These are phyloP conservation scores for Peromyscus aztecus DNA, from an alignment of 2,797 vertebrate genomes.

Conservation along the genomic window DNA sequence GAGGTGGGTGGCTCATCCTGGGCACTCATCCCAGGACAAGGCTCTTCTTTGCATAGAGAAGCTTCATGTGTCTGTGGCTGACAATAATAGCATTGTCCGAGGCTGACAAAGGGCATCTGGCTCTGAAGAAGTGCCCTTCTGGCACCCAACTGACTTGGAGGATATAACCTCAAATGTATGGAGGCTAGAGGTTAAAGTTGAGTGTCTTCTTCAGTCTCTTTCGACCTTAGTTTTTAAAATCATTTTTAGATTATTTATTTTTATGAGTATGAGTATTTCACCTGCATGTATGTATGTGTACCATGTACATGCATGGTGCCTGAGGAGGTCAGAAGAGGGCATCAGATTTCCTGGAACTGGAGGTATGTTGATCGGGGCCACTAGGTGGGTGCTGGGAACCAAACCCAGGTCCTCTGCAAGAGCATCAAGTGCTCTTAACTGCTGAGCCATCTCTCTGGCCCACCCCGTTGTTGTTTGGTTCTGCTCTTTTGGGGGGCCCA, in stretches of 20 bases:
- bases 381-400: not conserved
- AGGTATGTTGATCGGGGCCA: not conserved
- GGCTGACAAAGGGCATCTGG: not conserved
- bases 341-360: not conserved
- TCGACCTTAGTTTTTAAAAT: not conserved
- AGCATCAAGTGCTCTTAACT: not conserved
- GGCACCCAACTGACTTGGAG: not conserved
- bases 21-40: not conserved
- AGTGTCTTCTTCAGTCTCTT: not conserved
- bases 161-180: not conserved
- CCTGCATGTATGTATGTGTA: not conserved
- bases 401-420: not conserved
- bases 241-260: not conserved
- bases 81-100: not conserved
- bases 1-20: not conserved
- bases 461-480: no score
- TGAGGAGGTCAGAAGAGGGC: not conserved
- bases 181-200: not conserved
- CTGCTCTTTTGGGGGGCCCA: no score
- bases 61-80: not conserved
- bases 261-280: not conserved
- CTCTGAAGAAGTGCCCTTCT: not conserved
- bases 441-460: not conserved
- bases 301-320: not conserved
- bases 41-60: not conserved